phyloP scores from a whole-genome alignment of 1,140 invertebrate species.

The Episyrphus balteatus region DNA sequence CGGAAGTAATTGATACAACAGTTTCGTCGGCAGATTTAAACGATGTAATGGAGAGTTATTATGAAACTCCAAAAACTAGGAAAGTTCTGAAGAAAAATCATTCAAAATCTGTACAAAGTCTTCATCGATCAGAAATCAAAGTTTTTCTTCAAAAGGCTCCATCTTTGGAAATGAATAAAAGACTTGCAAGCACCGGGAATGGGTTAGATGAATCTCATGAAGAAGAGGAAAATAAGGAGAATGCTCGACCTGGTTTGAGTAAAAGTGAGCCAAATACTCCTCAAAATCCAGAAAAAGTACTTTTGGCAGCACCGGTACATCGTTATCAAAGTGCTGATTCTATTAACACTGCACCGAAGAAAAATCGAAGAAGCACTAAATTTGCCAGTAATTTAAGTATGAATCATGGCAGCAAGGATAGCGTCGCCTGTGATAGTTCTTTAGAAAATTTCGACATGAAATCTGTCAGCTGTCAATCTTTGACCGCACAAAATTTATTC shows the following conservation, averaged over 20 bases:
- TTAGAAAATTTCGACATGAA: conserved; percentile 30
- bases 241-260: conserved; percentile 6
- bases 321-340: conserved; percentile 27
- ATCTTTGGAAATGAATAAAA: conserved; percentile 22
- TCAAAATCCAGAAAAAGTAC: conserved; percentile 7
- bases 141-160: conserved; percentile 29
- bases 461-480: conserved; percentile 32
- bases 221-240: conserved; percentile 16
- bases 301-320: conserved; percentile 14
- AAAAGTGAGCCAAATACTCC: conserved; percentile 11
- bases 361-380: conserved; percentile 3
- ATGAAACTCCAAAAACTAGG: neutral
- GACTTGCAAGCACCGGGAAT: conserved; percentile 17
- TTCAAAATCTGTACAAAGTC: conserved; percentile 30
- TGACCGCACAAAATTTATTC: conserved; percentile 29
- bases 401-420: conserved; percentile 6
- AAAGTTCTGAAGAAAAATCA: conserved; percentile 9
- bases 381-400: conserved; percentile 9
- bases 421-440: conserved; percentile 5
- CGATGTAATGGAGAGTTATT: conserved; percentile 1
- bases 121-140: conserved; percentile 27
- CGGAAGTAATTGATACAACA: neutral
- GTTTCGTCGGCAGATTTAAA: neutral
- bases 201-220: conserved; percentile 9
- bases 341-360: conserved; percentile 8